These are phyloP conservation scores for Thelaira solivaga DNA, from an alignment of 2,888 invertebrate genomes.

Conservation along the genomic window DNA sequence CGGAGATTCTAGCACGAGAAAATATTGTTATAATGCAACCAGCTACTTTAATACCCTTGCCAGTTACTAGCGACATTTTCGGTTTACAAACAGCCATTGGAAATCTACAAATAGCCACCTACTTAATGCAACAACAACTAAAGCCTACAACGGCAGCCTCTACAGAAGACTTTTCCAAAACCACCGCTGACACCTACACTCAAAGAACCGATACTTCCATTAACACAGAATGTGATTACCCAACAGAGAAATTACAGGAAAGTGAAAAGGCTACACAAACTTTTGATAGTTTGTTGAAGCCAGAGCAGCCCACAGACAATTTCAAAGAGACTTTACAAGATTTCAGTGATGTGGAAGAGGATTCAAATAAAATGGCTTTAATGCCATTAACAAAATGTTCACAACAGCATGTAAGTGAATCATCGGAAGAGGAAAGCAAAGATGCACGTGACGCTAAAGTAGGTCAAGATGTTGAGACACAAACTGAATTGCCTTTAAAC, in stretches of 20 bases:
- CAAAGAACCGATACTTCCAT: constrained; percentile 72
- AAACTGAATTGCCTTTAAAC: constrained; percentile 74
- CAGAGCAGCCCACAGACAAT: neutral
- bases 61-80: constrained; percentile 75
- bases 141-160: constrained; percentile 66
- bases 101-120: constrained; percentile 76
- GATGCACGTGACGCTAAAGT: neutral
- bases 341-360: constrained; percentile 26
- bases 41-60: constrained; percentile 75
- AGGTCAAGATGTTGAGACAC: constrained; percentile 73
- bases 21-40: constrained; percentile 74
- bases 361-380: constrained; percentile 67
- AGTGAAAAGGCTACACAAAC: constrained; percentile 28
- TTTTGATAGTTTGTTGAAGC: neutral
- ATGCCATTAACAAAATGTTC: constrained; percentile 62
- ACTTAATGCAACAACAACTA: constrained; percentile 74
- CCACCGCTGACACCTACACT: constrained; percentile 69
- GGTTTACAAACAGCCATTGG: constrained; percentile 75
- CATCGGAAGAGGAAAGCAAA: constrained; percentile 44
- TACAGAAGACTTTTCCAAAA: constrained; percentile 66
- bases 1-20: constrained; percentile 52
- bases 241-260: constrained; percentile 45
- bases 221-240: constrained; percentile 71
- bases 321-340: constrained; percentile 64
- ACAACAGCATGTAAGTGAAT: constrained; percentile 21